phyloP scores from a whole-genome alignment of 2,888 invertebrate species.

The Epinotia brunnichana region DNA sequence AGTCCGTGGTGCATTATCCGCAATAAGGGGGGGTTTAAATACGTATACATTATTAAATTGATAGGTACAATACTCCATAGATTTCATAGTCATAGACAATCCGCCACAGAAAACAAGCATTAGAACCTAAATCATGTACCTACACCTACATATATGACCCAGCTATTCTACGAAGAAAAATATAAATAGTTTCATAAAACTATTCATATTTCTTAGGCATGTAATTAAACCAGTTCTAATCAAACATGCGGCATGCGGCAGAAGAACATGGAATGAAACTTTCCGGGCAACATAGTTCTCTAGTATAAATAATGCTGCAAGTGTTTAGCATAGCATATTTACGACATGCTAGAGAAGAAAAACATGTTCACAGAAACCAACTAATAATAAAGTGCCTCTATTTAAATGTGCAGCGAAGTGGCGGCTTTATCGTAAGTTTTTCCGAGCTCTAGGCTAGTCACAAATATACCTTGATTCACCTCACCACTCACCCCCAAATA shows the following conservation, averaged over 20 bases:
- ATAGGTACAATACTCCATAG: no score
- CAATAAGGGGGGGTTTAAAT: neutral
- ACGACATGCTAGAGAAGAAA: constrained; percentile 43
- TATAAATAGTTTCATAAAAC: constrained; percentile 34
- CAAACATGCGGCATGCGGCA: constrained; percentile 18
- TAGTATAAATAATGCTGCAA: constrained; percentile 39
- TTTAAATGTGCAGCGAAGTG: constrained; percentile 35
- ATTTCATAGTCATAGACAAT: no score
- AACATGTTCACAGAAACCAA: constrained; percentile 42
- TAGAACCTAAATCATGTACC: neutral
- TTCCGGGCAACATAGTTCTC: constrained; percentile 21
- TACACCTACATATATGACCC: neutral
- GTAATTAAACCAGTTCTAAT: constrained; percentile 26
- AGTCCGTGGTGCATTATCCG: neutral
- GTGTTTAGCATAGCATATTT: constrained; percentile 41
- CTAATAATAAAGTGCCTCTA: constrained; percentile 43
- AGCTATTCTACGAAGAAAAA: neutral
- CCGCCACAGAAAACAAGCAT: no score
- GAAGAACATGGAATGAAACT: constrained; percentile 24
- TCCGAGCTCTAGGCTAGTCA: constrained; percentile 12
- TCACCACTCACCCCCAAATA: neutral
- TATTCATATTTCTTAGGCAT: no score
- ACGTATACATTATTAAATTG: no score
- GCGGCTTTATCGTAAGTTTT: constrained; percentile 25
- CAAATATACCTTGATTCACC: neutral